Conservation (phyloP, 2,113 vertebrate genomes). For the Pantherophis guttatus region DNA sequence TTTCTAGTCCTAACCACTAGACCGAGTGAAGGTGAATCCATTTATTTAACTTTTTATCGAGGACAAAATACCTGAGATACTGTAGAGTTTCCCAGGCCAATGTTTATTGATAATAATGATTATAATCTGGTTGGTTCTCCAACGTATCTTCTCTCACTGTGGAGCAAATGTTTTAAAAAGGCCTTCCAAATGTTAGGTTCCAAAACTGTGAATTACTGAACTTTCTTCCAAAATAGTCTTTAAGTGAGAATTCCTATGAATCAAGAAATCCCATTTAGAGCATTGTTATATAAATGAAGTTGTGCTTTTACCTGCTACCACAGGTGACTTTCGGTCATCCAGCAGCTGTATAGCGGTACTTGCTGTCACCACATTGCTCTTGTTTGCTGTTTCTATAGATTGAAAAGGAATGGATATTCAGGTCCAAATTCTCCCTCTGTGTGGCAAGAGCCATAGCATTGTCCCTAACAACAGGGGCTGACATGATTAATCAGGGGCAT, state of each 20-base stretch:
- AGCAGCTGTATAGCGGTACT: constrained; percentile 94
- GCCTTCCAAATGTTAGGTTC: not conserved
- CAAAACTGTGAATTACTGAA: not conserved
- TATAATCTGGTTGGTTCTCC: not conserved
- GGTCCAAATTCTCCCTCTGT: not conserved
- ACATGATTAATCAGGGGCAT: not conserved
- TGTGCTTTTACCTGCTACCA: constrained; percentile 86
- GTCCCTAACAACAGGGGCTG: not conserved
- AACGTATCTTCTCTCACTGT: not conserved
- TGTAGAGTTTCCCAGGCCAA: not conserved
- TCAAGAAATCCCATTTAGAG: not conserved
- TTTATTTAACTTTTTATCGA: not conserved
- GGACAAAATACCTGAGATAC: not conserved
- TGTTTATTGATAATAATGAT: not conserved
- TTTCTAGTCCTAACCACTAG: not conserved
- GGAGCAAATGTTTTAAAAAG: not conserved
- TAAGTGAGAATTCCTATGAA: constrained; percentile 2
- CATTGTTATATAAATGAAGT: not conserved
- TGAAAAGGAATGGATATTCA: not conserved
- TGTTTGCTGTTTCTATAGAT: constrained; percentile 83
- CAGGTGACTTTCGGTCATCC: constrained; percentile 95
- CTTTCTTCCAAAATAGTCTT: not conserved
- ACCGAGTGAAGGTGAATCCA: not conserved
- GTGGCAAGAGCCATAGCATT: not conserved
- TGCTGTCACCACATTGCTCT: constrained; percentile 90